Conservation (phyloP, 2,797 vertebrate species). For the Enteromius radiatus region DNA sequence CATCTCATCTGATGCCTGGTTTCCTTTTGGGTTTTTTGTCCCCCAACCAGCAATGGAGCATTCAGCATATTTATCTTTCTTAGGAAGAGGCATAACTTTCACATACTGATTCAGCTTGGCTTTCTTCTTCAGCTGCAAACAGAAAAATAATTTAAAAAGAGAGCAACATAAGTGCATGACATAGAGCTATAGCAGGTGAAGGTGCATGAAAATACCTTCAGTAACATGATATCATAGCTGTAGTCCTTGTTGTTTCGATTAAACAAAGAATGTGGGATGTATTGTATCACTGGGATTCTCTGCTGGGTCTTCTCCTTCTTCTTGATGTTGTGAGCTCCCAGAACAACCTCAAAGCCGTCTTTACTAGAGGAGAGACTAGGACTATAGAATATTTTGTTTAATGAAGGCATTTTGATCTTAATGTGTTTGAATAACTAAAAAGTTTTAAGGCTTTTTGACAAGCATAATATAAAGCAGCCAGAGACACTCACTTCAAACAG, state of each 20-base stretch:
- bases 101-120: slow-evolving; percentile 67
- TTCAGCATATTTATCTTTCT: slow-evolving; percentile 40
- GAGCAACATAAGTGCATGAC: background rate
- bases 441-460: background rate
- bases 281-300: slow-evolving; percentile 55
- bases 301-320: slow-evolving; percentile 70
- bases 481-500: slow-evolving; percentile 62
- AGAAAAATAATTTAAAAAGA: background rate
- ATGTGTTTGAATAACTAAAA: background rate
- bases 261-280: slow-evolving; percentile 50
- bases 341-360: slow-evolving; percentile 58
- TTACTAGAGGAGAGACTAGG: too few relatives aligned
- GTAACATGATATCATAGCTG: slow-evolving; percentile 71
- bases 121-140: slow-evolving; percentile 64
- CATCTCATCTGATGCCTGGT: slow-evolving; percentile 49
- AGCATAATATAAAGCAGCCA: background rate
- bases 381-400: background rate
- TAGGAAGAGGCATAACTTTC: slow-evolving; percentile 58
- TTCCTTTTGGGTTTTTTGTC: rapidly evolving
- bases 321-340: slow-evolving; percentile 71
- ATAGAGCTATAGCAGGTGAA: background rate
- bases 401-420: background rate
- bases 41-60: slow-evolving; percentile 77
- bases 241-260: rapidly evolving
- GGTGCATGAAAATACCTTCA: slow-evolving; percentile 67